These are phyloP conservation scores for Cariama cristata DNA, from an alignment of 2,113 vertebrate species.

Conservation along the genomic window DNA sequence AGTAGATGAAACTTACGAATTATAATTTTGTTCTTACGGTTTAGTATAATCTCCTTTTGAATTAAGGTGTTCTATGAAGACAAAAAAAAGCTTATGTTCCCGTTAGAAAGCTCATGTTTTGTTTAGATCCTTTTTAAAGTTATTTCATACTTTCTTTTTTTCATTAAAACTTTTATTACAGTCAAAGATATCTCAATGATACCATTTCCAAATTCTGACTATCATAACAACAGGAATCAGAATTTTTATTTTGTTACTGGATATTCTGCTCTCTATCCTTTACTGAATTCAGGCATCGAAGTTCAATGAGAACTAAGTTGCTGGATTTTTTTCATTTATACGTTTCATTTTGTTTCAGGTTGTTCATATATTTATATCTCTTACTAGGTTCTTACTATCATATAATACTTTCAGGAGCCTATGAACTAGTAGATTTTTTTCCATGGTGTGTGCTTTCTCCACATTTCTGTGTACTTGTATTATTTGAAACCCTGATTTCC, in stretches of 20 bases:
- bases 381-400: neutral
- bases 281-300: neutral
- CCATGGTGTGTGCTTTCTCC: neutral
- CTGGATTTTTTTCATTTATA: neutral
- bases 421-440: neutral
- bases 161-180: neutral
- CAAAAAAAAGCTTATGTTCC: fast-evolving
- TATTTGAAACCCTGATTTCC: neutral
- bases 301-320: neutral
- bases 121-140: neutral
- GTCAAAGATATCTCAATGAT: neutral
- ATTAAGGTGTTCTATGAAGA: neutral
- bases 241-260: neutral
- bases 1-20: neutral
- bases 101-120: neutral
- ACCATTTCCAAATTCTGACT: neutral
- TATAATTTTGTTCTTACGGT: neutral
- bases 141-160: neutral
- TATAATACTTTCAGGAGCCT: neutral
- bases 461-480: neutral
- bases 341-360: neutral
- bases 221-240: neutral
- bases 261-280: neutral
- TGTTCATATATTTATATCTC: neutral
- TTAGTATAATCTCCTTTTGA: neutral